Evolutionary conservation across 2,113 vertebrate species (phyloP).

Genomic region (Arvicanthis niloticus): DNA sequence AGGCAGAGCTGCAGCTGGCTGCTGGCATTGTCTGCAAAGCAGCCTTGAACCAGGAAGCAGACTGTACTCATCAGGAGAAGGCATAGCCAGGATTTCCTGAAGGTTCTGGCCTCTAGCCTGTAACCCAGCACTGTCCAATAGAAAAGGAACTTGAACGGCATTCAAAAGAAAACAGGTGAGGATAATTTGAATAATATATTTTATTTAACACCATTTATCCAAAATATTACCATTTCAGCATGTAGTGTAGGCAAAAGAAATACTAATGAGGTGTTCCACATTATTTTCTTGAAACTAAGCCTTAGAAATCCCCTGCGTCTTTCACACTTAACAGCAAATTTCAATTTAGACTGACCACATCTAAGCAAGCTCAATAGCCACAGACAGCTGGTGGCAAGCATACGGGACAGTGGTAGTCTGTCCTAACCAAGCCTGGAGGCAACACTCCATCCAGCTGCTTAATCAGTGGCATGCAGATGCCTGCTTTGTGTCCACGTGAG

Average conservation of each 20-base stretch:
- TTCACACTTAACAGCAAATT: background rate
- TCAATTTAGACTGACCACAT: background rate
- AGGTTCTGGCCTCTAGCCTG: constrained; percentile 76
- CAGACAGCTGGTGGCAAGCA: background rate
- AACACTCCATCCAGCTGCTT: background rate
- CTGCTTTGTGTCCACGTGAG: accelerated
- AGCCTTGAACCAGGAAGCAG: constrained; percentile 69
- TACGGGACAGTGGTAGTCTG: background rate
- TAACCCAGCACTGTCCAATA: constrained; percentile 63
- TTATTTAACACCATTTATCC: background rate
- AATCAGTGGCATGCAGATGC: accelerated
- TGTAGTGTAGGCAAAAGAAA: background rate
- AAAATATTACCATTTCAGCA: constrained; percentile 43
- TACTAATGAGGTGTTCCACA: background rate
- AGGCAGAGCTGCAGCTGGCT: constrained; percentile 3
- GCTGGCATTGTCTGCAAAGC: constrained; percentile 48
- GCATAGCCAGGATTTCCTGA: constrained; percentile 76
- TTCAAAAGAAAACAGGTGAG: constrained; percentile 62
- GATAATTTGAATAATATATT: constrained; percentile 42
- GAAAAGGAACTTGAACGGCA: constrained; percentile 55
- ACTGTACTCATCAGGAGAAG: constrained; percentile 66
- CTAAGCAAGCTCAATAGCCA: background rate
- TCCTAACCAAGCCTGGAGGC: background rate
- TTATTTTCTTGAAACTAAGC: background rate
- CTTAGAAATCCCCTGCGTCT: background rate